Evolutionary conservation across 2,113 vertebrate species (phyloP), one percentile per base, ranked within the genome.

Genomic region (Colius striatus): DNA sequence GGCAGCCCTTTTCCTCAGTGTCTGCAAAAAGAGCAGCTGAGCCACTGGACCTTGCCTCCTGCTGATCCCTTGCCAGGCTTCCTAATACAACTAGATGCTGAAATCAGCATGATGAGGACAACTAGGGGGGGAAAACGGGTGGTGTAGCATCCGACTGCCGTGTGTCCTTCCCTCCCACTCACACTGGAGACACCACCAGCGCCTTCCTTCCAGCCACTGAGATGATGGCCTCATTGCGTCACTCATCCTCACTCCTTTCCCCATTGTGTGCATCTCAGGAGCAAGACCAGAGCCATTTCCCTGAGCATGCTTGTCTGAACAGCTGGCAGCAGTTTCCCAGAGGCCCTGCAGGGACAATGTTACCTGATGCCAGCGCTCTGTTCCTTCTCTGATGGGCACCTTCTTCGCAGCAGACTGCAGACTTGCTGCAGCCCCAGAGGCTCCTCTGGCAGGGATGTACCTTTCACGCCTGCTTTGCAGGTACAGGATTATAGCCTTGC

Each of bases 41-140:
- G 45, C 3, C 3, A 25, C 65, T 55, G 53, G 53, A 79, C 53
- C 30, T 57, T 77, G 32, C 32, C 19, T 75, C 66, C 75, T 68
- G 45, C 38, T 79, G 25, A 68, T 34, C 21, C 51, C 74, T 77
- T 70, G 36, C 50, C 4, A 4, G 61, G 50, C 48, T 29, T 83
- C 34, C 50, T 76, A 48, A 57, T 10, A 58, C 85, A 85, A 48
- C 25, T 43, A 12, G 10, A n/a, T 84, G 71, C 62, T 83, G 70
- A 68, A 79, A 79, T 67, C 71, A 83, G 75, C 45, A 61, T 54
- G 38, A 90, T 26, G 16, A 32, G 57, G 32, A 29, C 16, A 62
- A 60, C 9, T 0, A 0, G 13, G 38, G 45, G 6, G 45, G 6
- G 41, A 80, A 79, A 65, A 22, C 1, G 0, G 13, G 17, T 29